Evolutionary conservation across 2,797 vertebrate genomes (phyloP), one percentile per base, ranked within the genome.

Genomic region (Adelosebastes latens): DNA sequence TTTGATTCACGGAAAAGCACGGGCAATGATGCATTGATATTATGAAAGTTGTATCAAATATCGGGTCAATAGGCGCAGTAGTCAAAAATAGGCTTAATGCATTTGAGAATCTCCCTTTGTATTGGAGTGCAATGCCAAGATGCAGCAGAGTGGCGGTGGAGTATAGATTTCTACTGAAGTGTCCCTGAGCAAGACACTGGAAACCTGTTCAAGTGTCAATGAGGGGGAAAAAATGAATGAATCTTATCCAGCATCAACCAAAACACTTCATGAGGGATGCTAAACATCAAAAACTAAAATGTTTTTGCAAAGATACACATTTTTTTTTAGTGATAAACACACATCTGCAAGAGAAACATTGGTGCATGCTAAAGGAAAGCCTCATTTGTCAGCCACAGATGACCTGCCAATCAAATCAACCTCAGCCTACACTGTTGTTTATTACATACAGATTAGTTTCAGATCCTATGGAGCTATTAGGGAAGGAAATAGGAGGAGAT

Each of bases 401-500:
- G 53, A 39, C 32, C 59, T 68, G 22, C 4, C 66, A 59, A 67
- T 61, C 29, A 29, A 72, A n/a, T 2, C 6, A 53, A 31, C 22
- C 52, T 42, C 31, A 24, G 39, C 29, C 62, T 55, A 31, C 65
- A 34, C 49, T 63, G 22, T 10, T 10, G 46, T 31, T 62, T 20
- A 63, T 79, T 22, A 65, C 4, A 31, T 4, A 32, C 56, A 64
- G 63, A 85, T 77, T 63, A 31, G 68, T 74, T 32, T 68, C 68
- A 65, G 60, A 64, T 46, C 46, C 27, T 46, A 27, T 71, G 68
- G 80, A 36, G 55, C 78, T 64, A 32, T 73, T 42, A 77, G 67
- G 42, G 74, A 84, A 84, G 87, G 84, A 81, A 81, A 66, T 7
- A 59, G 80, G 60, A 59, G 78, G 60, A 72, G 75, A 84, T 76